Base-by-base conservation (phyloP, 2,113 vertebrate species). In the Eublepharis macularius region DNA sequence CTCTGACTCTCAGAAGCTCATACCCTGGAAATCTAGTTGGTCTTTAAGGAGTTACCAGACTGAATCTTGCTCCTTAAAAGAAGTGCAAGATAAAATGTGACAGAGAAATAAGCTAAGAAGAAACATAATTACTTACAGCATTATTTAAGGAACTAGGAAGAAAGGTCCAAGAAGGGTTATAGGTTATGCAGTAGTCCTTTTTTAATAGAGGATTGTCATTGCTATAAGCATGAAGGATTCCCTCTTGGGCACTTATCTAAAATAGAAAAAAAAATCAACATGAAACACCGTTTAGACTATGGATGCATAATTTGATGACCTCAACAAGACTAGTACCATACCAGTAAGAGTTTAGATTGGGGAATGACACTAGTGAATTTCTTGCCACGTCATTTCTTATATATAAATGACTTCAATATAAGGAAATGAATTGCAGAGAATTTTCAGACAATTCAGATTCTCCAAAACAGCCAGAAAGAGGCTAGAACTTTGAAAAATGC, bases 111-210 rank as follows among this genome's bases (percentile, higher is more conserved):
- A 63, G 60, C 26, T 10, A 7, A 9, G 9, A 34, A 78, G 13
- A 72, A 81, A 13, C 8, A 70, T 4, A 26, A 81, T 51, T 87
- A 97, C 98, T 98, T 96, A 99, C 98, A 86, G 97, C 96, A 93
- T 92, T 92, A 78, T 93, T 92, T 24, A 98, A 95, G 29, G 93
- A 95, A 51, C 90, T 70, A 24, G 97, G 94, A 81, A 99, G 93
- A 11, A 95, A 83, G 2, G 94, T 94, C 98, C 97, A 99, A 0
- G 86, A 92, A 2, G 96, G 94, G 90, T 98, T 99, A 93, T 98
- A 96, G 6, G 97, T 92, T 26, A 98, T 91, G 87, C 98, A 99
- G 93, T 98, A 99, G 45, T 99, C 97, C 92, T 93, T 96, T 21
- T 91, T 90, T 2, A 43, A 84, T 0, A 90, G 49, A 78, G 84